Percentiles rank a stretch among this genome's conserved stretches.
phyloP scores from a whole-genome alignment of 1,140 invertebrate species.

The Drosophila miranda region DNA sequence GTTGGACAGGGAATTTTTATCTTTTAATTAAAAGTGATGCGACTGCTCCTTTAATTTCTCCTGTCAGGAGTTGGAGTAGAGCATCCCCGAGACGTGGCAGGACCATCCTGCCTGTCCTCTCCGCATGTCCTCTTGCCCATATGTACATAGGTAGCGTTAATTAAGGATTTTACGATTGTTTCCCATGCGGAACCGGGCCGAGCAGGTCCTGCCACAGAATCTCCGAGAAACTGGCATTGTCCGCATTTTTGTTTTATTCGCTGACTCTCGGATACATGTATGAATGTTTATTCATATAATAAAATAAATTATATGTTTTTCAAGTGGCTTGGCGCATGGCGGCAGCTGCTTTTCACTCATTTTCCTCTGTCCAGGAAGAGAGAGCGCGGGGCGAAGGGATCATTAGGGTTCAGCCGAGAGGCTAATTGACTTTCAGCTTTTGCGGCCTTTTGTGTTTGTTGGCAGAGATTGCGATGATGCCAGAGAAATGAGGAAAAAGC shows the following conservation, averaged over 20 bases:
- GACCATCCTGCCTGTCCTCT: slow-evolving; percentile 8
- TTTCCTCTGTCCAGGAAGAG: slow-evolving; percentile 44
- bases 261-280: slow-evolving; percentile 26
- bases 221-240: neutral
- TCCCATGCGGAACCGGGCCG: slow-evolving; percentile 14
- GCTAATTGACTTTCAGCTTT: slow-evolving; percentile 71
- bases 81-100: slow-evolving; percentile 1
- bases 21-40: slow-evolving; percentile 78
- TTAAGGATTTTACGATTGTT: slow-evolving; percentile 62
- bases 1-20: slow-evolving; percentile 69
- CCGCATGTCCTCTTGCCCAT: slow-evolving; percentile 5
- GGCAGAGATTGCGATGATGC: neutral
- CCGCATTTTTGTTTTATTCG: slow-evolving; percentile 39
- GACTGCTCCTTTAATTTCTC: slow-evolving; percentile 33
- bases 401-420: slow-evolving; percentile 61
- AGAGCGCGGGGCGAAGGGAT: slow-evolving; percentile 7
- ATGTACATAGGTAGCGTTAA: slow-evolving; percentile 58
- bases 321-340: slow-evolving; percentile 42
- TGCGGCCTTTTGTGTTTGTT: slow-evolving; percentile 24
- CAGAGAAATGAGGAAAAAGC: neutral
- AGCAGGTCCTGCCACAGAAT: slow-evolving; percentile 2
- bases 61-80: neutral
- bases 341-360: slow-evolving; percentile 64
- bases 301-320: slow-evolving; percentile 57
- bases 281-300: slow-evolving; percentile 49